Conservation (phyloP, 2,797 vertebrate genomes). For the Garrulus glandarius region DNA sequence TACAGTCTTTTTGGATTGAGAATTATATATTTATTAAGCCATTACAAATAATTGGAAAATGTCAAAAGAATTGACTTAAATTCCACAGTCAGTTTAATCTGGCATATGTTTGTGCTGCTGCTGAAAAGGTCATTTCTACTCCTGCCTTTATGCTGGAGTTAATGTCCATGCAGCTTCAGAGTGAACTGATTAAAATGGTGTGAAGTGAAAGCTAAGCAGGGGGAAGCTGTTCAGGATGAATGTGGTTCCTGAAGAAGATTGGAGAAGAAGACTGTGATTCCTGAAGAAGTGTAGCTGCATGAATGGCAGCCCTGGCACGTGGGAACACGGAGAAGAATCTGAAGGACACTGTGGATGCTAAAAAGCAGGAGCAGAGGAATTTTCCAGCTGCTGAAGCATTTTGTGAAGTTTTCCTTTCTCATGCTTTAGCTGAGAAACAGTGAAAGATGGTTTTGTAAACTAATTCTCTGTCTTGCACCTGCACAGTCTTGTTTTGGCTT, state of each 20-base stretch:
- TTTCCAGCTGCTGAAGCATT: too few relatives aligned
- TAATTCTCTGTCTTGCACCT: too few relatives aligned
- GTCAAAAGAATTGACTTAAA: not conserved
- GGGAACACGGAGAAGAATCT: fast-evolving
- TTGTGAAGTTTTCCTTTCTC: too few relatives aligned
- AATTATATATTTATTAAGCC: not conserved
- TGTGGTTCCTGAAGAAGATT: not conserved
- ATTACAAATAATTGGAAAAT: not conserved
- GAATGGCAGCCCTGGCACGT: fast-evolving
- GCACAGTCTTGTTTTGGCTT: too few relatives aligned
- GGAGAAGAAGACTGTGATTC: not conserved
- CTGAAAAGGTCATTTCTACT: not conserved
- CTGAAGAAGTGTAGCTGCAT: not conserved
- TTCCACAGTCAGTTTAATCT: not conserved
- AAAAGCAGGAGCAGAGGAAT: too few relatives aligned
- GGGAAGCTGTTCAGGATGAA: not conserved
- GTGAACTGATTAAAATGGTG: not conserved
- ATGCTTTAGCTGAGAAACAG: too few relatives aligned
- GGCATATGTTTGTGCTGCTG: not conserved
- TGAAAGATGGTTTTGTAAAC: too few relatives aligned
- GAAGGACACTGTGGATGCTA: too few relatives aligned
- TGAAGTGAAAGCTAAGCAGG: not conserved
- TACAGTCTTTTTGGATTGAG: not conserved
- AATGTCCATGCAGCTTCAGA: not conserved
- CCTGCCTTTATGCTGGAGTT: not conserved